A percentile compares a stretch with the other conserved stretches of the same genome.
These are phyloP conservation scores for Eudyptes chrysolophus DNA, from an alignment of 2,113 vertebrate genomes.

Conservation along the genomic window DNA sequence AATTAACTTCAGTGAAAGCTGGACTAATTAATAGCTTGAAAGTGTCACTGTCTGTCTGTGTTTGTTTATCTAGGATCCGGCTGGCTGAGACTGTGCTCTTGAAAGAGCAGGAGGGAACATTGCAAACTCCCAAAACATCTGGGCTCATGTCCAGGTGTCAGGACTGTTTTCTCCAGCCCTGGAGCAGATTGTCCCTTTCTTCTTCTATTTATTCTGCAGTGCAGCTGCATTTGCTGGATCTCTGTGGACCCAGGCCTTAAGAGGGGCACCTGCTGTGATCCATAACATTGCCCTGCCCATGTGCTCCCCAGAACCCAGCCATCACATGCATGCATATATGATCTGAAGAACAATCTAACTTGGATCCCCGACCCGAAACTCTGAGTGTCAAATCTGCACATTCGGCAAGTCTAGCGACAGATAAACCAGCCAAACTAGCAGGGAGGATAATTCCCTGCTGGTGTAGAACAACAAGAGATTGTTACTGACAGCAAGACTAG, in stretches of 20 bases:
- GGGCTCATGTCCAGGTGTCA: constrained; percentile 2
- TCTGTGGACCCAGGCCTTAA: neutral
- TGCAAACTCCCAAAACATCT: constrained; percentile 26
- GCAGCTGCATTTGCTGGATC: neutral
- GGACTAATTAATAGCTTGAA: constrained; percentile 28
- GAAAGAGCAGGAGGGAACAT: constrained; percentile 17
- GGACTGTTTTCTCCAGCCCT: neutral
- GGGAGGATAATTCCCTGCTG: neutral
- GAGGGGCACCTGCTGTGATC: neutral
- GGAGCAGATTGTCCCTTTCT: neutral
- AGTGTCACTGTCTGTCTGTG: neutral
- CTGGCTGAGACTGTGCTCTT: constrained; percentile 8
- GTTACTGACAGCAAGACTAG: neutral
- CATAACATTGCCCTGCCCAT: neutral
- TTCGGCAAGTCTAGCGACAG: neutral
- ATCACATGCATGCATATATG: too few relatives aligned
- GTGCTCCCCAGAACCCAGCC: neutral
- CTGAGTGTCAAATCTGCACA: neutral
- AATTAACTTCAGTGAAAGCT: constrained; percentile 5
- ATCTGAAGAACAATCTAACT: neutral
- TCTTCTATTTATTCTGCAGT: neutral
- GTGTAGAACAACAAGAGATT: neutral
- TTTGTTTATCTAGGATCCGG: neutral
- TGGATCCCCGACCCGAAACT: neutral
- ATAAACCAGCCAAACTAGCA: neutral